Percentiles rank a stretch among this genome's conserved stretches.
These are phyloP conservation scores for Serranus cabrilla DNA, from an alignment of 2,797 vertebrate genomes.

Conservation along the genomic window DNA sequence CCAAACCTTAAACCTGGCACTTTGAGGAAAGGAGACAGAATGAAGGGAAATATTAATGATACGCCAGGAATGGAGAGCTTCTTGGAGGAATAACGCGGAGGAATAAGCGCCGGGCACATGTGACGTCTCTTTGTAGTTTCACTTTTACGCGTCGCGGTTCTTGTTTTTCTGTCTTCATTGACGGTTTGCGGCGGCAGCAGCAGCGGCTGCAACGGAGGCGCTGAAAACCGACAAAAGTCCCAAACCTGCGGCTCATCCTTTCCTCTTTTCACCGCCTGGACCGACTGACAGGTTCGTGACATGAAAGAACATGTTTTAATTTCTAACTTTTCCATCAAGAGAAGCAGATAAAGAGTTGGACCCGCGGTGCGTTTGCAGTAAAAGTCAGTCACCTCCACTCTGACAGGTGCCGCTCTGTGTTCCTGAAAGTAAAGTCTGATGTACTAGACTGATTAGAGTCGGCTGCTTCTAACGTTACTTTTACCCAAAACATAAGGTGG, in stretches of 20 bases:
- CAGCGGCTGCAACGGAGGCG: background rate
- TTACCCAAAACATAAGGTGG: background rate
- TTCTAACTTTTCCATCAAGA: background rate
- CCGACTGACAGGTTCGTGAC: slow-evolving; percentile 25
- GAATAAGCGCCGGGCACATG: background rate
- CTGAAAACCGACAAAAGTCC: slow-evolving; percentile 4
- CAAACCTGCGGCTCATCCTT: background rate
- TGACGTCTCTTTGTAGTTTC: background rate
- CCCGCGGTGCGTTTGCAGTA: background rate
- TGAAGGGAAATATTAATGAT: slow-evolving; percentile 5
- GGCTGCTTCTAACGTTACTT: background rate
- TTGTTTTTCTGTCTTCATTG: background rate
- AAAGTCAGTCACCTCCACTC: background rate
- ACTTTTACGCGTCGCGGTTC: slow-evolving; percentile 34
- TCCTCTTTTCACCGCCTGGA: background rate
- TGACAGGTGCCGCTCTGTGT: slow-evolving; percentile 26
- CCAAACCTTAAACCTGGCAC: slow-evolving; percentile 45
- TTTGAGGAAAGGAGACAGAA: background rate
- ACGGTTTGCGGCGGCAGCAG: background rate
- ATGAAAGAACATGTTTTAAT: background rate
- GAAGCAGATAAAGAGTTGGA: background rate
- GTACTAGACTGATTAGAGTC: background rate
- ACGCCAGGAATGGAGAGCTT: slow-evolving; percentile 10
- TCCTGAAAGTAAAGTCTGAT: background rate
- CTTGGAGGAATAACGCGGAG: slow-evolving; percentile 22